A percentile compares a stretch with the other conserved stretches of the same genome.
These are phyloP conservation scores for Triplophysa dalaica DNA, from an alignment of 2,113 vertebrate genomes.

Conservation along the genomic window DNA sequence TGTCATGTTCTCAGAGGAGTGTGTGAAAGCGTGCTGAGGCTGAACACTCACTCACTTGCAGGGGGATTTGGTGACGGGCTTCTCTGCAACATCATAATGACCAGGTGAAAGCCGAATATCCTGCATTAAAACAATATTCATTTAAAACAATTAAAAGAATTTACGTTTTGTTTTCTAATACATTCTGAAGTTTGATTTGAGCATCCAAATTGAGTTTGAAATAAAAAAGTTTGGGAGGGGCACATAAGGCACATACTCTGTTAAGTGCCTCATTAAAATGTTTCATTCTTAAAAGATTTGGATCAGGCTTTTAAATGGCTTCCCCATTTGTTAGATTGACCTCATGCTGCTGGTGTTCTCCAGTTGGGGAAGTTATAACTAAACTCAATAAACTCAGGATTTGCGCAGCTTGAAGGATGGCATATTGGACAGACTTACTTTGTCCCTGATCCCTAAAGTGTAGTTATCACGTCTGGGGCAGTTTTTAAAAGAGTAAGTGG, in stretches of 20 bases:
- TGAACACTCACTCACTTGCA: slow-evolving; percentile 82
- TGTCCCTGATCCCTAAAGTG: slow-evolving; percentile 66
- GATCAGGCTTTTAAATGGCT: no score
- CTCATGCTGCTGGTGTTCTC: no score
- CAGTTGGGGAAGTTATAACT: no score
- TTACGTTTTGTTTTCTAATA: no score
- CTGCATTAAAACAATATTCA: slow-evolving; percentile 49
- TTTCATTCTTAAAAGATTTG: no score
- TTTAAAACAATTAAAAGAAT: no score
- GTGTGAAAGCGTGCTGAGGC: slow-evolving; percentile 22
- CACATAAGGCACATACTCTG: no score
- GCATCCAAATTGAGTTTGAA: no score
- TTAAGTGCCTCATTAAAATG: no score
- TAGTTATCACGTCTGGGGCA: slow-evolving; percentile 58
- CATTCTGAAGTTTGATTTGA: no score
- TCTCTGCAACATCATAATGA: slow-evolving; percentile 67
- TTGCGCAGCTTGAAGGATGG: not conserved
- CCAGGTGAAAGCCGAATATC: slow-evolving; percentile 69
- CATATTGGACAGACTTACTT: slow-evolving; percentile 61
- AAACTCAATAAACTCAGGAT: not conserved
- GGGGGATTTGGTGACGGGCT: slow-evolving; percentile 69
- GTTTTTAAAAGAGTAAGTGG: slow-evolving; percentile 71
- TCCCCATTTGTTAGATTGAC: no score
- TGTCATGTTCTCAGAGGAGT: slow-evolving; percentile 16
- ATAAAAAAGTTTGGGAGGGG: no score